Evolutionary conservation across 2,797 vertebrate genomes (phyloP), one percentile per base, ranked within the genome.

Genomic region (Pachyuromys duprasi): DNA sequence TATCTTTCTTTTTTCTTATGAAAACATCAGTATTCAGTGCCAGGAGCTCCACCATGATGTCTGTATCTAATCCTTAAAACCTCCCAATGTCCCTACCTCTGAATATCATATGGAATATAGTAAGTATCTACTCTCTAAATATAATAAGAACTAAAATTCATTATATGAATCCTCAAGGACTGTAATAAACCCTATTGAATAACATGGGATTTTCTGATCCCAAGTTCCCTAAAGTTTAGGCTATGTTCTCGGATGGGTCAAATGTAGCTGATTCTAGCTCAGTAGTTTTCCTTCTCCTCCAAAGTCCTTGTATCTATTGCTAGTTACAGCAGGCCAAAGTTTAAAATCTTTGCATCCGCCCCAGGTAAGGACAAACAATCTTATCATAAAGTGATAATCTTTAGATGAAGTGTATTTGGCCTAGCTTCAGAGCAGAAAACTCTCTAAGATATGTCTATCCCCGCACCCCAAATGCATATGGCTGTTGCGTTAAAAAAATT

Each of bases 401-500:
- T 87, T 42, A 90, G 55, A 84, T 53, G 20, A 96, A 55, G 11
- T 67, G 11, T 0, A 75, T 28, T 74, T 91, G 60, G 69, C 1
- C 1, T 1, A 60, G 42, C 60, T 93, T 70, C 53, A 88, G n/a
- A 78, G 45, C 53, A 91, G 39, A 87, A 60, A 67, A 69, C 4
- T 57, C 17, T 87, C 67, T 90, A 62, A 90, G 83, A 49, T 49
- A 49, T 49, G 11, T 49, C 7, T 49, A 8, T 49, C 45, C 12
- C 31, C 14, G 5, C 22, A 7, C 70, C 53, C 53, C 17, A 76
- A 88, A 87, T 76, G 31, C 65, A 13, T 74, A 63, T 67, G 74
- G 39, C 78, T 31, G 72, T 80, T 88, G 26, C 28, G 31, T 42
- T 91, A n/a, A 84, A n/a, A 84, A 93, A 97, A 84, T 67, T 75